phyloP scores from a whole-genome alignment of 2,797 vertebrate species.

The Hemitrygon akajei region DNA sequence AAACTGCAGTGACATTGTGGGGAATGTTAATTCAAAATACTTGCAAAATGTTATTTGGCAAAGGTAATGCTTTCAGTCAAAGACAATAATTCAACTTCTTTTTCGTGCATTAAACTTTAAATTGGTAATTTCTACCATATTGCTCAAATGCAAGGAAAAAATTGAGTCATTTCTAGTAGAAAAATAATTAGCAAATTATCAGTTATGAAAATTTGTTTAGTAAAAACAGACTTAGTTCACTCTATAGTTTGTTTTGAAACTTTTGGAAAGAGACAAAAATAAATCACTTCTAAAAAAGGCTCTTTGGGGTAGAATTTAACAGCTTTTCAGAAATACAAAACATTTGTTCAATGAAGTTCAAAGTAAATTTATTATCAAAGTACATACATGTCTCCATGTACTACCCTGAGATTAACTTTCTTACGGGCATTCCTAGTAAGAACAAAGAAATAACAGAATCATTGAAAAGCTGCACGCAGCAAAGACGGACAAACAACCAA shows the following conservation, averaged over 20 bases:
- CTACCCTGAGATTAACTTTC: too few relatives aligned
- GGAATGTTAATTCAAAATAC: background rate
- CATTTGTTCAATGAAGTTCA: too few relatives aligned
- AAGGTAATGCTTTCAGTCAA: background rate
- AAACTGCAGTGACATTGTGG: background rate
- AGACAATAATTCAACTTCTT: background rate
- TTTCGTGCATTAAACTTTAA: background rate
- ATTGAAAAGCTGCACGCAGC: too few relatives aligned
- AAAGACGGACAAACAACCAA: too few relatives aligned
- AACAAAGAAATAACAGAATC: too few relatives aligned
- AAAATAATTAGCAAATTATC: background rate
- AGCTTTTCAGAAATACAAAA: background rate
- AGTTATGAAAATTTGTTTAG: background rate
- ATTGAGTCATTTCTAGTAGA: background rate
- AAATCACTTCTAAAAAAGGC: background rate
- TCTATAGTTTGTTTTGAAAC: background rate
- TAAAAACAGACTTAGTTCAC: background rate
- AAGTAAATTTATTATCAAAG: too few relatives aligned
- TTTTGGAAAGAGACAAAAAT: background rate
- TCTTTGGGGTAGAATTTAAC: background rate
- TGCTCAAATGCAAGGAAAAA: background rate
- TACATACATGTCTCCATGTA: too few relatives aligned
- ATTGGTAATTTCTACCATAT: too few relatives aligned
- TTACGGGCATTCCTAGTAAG: too few relatives aligned
- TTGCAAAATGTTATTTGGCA: background rate